Evolutionary conservation across 1,140 invertebrate genomes (phyloP), one percentile per base, ranked within the genome.

Genomic region (Temnothorax curvispinosus): DNA sequence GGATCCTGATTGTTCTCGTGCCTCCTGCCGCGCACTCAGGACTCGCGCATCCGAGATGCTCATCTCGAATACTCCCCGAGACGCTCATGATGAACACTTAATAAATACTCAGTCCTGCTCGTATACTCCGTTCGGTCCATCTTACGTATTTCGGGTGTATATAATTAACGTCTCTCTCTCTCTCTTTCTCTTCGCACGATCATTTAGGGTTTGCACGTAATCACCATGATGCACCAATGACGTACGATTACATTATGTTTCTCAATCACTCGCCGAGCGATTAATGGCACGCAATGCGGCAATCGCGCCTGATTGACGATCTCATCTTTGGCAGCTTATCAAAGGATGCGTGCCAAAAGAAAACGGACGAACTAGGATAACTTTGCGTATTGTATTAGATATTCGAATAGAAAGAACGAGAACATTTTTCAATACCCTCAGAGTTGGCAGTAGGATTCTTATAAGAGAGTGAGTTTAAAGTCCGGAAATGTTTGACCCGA

Each of bases 51-150:
- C 44, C 32, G 27, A 74, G 89, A 82, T 64, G 35, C 64, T 80
- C 85, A 87, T 69, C 27, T 27, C 27, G 27, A 27, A 27, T 27
- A 27, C 27, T 27, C 27, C 27, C 44, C 32, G 27, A 74, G 89
- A 82, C 67, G 35, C 62, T 78, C 85, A 87, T 69, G 58, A 89
- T 78, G 72, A 81, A 89, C 72, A 86, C 81, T 74, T 89, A 90
- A 93, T 91, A 93, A 93, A 93, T 93, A 93, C 80, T 94, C 89
- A 92, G 84, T 93, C 90, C 90, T 87, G 71, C 47, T 87, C 65
- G 64, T 67, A 77, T 91, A 93, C 91, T 91, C 89, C 82, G 56
- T 85, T 90, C 86, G 64, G 69, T 80, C 60, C 64, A 64, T 84
- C n/a, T 87, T 87, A 85, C 85, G 82, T 91, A 91, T 87, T 86